Evolutionary conservation across 2,888 invertebrate genomes (phyloP), one percentile per base, ranked within the genome.

Genomic region (Rhodophaea formosa): DNA sequence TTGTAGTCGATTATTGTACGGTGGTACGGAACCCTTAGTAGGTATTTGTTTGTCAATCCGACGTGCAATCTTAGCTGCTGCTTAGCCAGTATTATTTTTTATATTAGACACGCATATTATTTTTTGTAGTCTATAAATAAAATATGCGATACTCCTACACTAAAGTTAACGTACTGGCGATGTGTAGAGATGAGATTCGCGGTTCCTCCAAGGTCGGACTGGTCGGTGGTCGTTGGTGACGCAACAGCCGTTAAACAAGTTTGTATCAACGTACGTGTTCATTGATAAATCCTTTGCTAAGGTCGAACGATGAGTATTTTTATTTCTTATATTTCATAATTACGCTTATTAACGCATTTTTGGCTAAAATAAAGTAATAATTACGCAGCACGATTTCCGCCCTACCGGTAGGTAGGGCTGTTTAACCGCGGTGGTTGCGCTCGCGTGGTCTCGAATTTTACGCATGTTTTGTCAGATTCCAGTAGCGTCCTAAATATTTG

Each of bases 201-300:
- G 69, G 68, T 67, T 80, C 76, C 80, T 77, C 71, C 84, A 88
- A 88, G 88, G 88, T 82, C 85, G 75, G 69, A 68, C 73, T 66
- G 76, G 69, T 77, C 80, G 80, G 75, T 66, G 76, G 69, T 77
- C 80, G 79, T 64, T 62, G 70, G 68, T 84, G 83, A 86, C 82
- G 88, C 81, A 88, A 87, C 74, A 74, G 74, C 71, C 67, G 74
- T 68, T 71, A 70, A 80, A 85, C 88, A 77, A 75, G 86, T 86
- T 87, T 77, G 70, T 72, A 75, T 72, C 71, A 77, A 68, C 67
- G 62, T 75, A 75, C 72, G 69, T 68, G 71, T 79, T 82, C 85
- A 84, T 86, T 84, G 82, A 85, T 83, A 81, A 84, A 78, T 73
- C 70, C 69, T 69, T 64, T 56, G 58, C 62, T 65, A 67, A 68